These are phyloP conservation scores for Brotula barbata DNA, from an alignment of 2,797 vertebrate genomes.

Conservation along the genomic window DNA sequence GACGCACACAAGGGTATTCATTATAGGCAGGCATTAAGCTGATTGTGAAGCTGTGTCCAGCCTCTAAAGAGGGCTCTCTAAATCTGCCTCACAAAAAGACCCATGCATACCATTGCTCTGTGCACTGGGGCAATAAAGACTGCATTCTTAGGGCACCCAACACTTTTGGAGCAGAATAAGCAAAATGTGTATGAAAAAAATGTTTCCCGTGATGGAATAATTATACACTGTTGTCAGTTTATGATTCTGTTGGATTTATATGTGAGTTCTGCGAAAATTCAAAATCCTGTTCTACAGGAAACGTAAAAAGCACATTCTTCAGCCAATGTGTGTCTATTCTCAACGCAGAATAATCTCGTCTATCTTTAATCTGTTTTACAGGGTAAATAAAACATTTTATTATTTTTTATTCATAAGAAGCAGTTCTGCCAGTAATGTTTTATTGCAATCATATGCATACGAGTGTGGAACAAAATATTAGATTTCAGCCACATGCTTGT, in stretches of 20 bases:
- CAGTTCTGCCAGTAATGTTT: conserved; percentile 17
- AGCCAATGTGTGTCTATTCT: too few species aligned
- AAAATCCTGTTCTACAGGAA: not conserved
- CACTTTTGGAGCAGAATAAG: conserved; percentile 58
- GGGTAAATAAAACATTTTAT: conserved; percentile 33
- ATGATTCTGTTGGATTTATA: not conserved
- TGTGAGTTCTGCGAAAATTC: not conserved
- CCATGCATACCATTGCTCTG: conserved; percentile 77
- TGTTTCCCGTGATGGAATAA: conserved; percentile 5
- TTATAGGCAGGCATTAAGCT: conserved; percentile 79
- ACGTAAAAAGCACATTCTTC: too few species aligned
- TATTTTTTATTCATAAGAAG: conserved; percentile 30
- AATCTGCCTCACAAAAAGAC: conserved; percentile 82
- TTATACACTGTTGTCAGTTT: conserved; percentile 6
- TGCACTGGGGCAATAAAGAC: conserved; percentile 74
- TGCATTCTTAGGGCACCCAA: conserved; percentile 72
- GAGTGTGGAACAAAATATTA: conserved; percentile 12
- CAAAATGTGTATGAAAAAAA: conserved; percentile 34
- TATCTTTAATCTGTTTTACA: conserved; percentile 7
- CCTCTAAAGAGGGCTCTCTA: conserved; percentile 81
- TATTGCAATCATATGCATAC: too few species aligned
- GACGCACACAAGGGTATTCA: conserved; percentile 79
- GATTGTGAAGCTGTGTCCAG: conserved; percentile 78
- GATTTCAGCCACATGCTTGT: not conserved
- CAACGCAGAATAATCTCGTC: not conserved